Base-by-base conservation (phyloP, 2,113 vertebrate genomes). In the Vanacampus margaritifer region DNA sequence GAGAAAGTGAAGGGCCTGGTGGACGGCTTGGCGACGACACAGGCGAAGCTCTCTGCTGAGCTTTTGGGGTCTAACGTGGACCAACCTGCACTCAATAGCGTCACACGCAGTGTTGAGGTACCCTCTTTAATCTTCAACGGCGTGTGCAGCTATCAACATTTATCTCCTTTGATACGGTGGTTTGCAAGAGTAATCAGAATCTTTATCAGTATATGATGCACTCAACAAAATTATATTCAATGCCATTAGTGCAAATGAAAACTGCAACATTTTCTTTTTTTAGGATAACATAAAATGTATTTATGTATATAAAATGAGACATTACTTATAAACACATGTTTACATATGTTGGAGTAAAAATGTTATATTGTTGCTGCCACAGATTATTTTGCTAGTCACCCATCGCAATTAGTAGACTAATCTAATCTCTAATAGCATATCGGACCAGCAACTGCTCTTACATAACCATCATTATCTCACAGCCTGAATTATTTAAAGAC, bases 41-140 rank as follows among this genome's bases (percentile, higher is more conserved):
- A 97, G 64, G 89, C 90, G 59, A 95, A 96, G 87, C 88, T 97
- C 23, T 80, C 71, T 0, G 88, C 94, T 24, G 88, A 94, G 37
- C 63, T 95, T 0, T 83, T 93, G 1, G 88, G 90, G 58, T 92
- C 94, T 28, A 94, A 89, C 72, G 75, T 95, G 0, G 94, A 95
- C 63, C 93, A 91, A 0, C 71, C 78, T 0, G 89, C 93, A 3
- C 83, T 95, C 2, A 79, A 79, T 1, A 80, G 86, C 17, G 69
- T 94, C 79, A 93, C 90, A 0, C 86, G 76, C 23, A 94, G 93
- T 76, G 83, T 93, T 10, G 92, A 95, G 96, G 96, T 97, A 90
- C 35, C n/a, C 10, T 1, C 51, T 2, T 51, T 23, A 14, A 4
- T 3, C 24, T 6, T 54, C 10, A 23, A 51, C 3, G 48, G 19